Conservation (phyloP, 2,888 invertebrate species). For the Gryllus longicercus region DNA sequence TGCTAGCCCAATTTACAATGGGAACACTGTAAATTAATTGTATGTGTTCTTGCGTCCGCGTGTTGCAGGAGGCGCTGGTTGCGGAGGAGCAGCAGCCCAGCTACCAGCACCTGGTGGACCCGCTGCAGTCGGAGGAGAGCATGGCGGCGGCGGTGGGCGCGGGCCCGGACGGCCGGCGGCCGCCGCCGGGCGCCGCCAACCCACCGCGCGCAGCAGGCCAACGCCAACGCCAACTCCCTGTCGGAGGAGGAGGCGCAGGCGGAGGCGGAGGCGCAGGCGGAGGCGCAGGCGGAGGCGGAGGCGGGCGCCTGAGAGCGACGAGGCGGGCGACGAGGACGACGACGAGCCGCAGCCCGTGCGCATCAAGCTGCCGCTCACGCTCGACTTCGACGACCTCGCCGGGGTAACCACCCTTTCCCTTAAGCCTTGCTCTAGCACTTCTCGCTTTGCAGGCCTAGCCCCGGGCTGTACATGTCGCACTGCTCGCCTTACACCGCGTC, state of each 20-base stretch:
- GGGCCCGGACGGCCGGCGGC: slow-evolving; percentile 27
- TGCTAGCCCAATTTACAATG: too few relatives aligned
- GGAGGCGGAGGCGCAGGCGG: slow-evolving; percentile 46
- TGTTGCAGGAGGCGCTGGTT: slow-evolving; percentile 50
- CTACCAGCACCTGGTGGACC: slow-evolving; percentile 42
- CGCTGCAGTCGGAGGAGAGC: slow-evolving; percentile 42
- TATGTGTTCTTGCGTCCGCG: not conserved
- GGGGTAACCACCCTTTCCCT: slow-evolving; percentile 53
- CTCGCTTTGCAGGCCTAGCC: too few relatives aligned
- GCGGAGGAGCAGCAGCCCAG: slow-evolving; percentile 47
- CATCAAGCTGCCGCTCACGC: slow-evolving; percentile 73
- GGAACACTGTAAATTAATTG: too few relatives aligned
- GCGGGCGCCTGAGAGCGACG: slow-evolving; percentile 57
- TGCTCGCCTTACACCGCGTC: too few relatives aligned
- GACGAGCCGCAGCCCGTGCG: slow-evolving; percentile 50
- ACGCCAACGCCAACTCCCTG: slow-evolving; percentile 39
- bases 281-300: slow-evolving; percentile 52
- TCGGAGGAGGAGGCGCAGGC: slow-evolving; percentile 52
- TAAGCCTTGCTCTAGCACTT: too few relatives aligned
- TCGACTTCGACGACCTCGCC: slow-evolving; percentile 79
- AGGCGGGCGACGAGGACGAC: slow-evolving; percentile 47
- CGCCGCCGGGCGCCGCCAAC: slow-evolving; percentile 38
- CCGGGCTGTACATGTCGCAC: too few relatives aligned
- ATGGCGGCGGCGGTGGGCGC: slow-evolving; percentile 29
- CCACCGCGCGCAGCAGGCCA: slow-evolving; percentile 47